Evolutionary conservation across 2,888 invertebrate genomes (phyloP), one percentile per base, ranked within the genome.

Genomic region (Pyrrhia umbra): DNA sequence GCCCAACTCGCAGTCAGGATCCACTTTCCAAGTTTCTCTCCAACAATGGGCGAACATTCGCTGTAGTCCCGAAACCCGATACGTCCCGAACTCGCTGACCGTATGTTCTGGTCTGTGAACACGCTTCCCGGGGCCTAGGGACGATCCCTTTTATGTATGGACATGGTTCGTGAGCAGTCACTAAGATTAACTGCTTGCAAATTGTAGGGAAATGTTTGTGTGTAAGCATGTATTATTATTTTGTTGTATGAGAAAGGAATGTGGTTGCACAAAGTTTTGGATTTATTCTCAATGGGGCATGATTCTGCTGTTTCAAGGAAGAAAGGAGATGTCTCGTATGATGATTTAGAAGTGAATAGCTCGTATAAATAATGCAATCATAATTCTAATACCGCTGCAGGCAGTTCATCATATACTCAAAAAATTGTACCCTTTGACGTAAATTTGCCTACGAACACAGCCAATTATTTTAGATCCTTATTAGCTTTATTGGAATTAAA

Each of bases 81-180:
- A 16, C 43, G 21, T 15, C 1, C 25, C 42, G 34, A 72, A 76
- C 59, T 49, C 37, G 58, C 58, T 73, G 73, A 61, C 69, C 67
- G 64, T 71, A 42, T 61, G 75, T 70, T 76, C 71, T 43, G 72
- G 67, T 59, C 66, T 56, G 56, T 68, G 75, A 61, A 74, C 80
- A 78, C 76, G 76, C 68, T 72, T 51, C 57, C 67, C 62, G 49
- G 64, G 46, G 39, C 68, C 37, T 52, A 20, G 66, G 62, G 68
- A 66, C 64, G 49, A 52, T 47, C 64, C 71, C 75, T 79, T 75
- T 77, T 79, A 64, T 71, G 77, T 59, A 34, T 37, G 37, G 62
- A 64, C 77, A 74, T 68, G 68, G 63, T 46, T 45, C 23, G 37
- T 74, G 64, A 49, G 56, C 56, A 67, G 57, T 49, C 65, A 37